Conservation (phyloP, 2,797 vertebrate genomes). For the Psittacula derbiana region DNA sequence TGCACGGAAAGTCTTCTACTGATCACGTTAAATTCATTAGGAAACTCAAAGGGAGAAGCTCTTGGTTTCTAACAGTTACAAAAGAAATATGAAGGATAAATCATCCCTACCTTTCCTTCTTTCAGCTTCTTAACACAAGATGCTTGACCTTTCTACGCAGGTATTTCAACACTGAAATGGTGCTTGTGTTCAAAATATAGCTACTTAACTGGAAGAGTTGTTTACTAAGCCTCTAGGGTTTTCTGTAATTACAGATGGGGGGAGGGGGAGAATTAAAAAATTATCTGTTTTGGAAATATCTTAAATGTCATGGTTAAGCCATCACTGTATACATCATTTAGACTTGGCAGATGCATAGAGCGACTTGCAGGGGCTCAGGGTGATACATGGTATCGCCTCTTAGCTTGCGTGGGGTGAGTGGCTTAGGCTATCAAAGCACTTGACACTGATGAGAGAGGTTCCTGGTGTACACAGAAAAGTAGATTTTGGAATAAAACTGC, state of each 20-base stretch:
- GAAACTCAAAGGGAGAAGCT: background rate
- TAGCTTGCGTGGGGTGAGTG: background rate
- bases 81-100: background rate
- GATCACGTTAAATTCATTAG: background rate
- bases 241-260: background rate
- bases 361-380: background rate
- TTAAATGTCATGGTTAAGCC: background rate
- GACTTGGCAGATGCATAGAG: background rate
- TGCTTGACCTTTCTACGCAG: background rate
- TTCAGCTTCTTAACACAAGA: background rate
- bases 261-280: background rate
- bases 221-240: background rate
- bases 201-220: background rate
- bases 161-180: background rate
- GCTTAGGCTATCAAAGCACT: background rate
- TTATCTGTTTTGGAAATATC: background rate
- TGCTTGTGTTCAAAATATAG: background rate
- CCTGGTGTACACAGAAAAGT: background rate
- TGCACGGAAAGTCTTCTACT: background rate
- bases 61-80: background rate
- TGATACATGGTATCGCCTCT: background rate
- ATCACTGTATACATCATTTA: background rate
- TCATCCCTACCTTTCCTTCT: background rate
- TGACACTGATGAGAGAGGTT: background rate
- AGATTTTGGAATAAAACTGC: background rate